Base-by-base conservation (phyloP, 2,113 vertebrate species). In the Protobothrops flavoviridis region DNA sequence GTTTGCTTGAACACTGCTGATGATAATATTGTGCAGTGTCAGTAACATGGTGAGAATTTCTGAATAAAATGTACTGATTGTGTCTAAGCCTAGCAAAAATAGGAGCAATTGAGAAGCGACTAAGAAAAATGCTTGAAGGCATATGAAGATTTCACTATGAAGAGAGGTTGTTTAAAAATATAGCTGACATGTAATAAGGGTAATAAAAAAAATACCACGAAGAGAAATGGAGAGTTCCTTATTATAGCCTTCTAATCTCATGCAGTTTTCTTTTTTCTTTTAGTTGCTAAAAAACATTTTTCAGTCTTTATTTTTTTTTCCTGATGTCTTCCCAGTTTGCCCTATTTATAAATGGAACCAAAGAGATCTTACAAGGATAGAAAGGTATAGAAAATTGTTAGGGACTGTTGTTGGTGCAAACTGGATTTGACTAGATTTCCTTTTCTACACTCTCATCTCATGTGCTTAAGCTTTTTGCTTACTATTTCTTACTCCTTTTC, bases 11-110 rank as follows among this genome's bases (percentile, higher is more conserved):
- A 55, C 43, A 59, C 9, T 24, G 57, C 29, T 33, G 64, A 56
- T 23, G 23, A 33, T 39, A 89, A 85, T 89, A 59, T 85, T 93
- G 88, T 93, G 92, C 69, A 85, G 88, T 52, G 92, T 93, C 69
- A 89, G 64, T 93, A 85, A 85, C 69, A 59, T 52, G n/a, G 64
- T 5, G 69, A 50, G 11, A 90, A 39, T 81, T 89, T 93, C 33
- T 45, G 89, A 85, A 90, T 89, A 48, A 93, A 93, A 90, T 17
- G 29, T 85, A 92, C 64, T 48, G 33, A 89, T 90, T 93, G 20
- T 55, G 85, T 57, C 87, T 85, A 90, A 90, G 64, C 69, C 11
- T 50, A 50, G 26, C 88, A 93, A 93, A 89, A 93, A 90, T 90
- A 93, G 86, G 53, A 69, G 59, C 57, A 69, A 23, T 43, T 92